Base-by-base conservation (phyloP, 2,888 invertebrate species). In the Asteroscopus sphinx region DNA sequence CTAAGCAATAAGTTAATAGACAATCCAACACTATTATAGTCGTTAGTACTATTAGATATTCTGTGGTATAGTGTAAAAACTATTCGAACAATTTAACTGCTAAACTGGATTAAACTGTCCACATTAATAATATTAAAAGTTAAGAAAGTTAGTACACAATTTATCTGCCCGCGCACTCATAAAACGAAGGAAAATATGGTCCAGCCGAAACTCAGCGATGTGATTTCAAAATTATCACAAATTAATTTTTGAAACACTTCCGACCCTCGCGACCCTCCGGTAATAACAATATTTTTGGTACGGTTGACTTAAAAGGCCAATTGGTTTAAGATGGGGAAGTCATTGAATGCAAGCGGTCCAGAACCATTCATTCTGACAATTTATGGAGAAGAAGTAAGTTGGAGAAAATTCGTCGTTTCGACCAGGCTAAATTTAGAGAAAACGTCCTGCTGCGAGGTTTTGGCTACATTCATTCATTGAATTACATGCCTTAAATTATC, bases 211-310 rank as follows among this genome's bases (percentile, higher is more conserved):
- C 30, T 42, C 46, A 8, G n/a, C 46, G 42, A 33, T 42, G 36
- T 36, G 25, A 45, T 37, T 47, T 16, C 4, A 65, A 63, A n/a
- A 58, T 49, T 28, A 45, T 51, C 32, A 39, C 45, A 42, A 51
- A 39, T 58, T 51, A 49, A 42, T 66, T 37, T 49, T 35, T 46
- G 30, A 26, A 48, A 15, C 57, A 15, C 3, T 17, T 21, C 12
- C 17, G 30, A 26, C 44, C 35, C 32, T 28, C n/a, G 8, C 8
- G 16, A 6, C 8, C 15, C 8, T 13, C 35, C 28, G 9, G 51
- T 37, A 49, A 51, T 63, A 66, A 65, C 66, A 40, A 65, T 65
- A 58, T 51, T 63, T 63, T 63, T 33, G 16, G 15, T 12, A 58
- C 46, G 37, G 17, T 58, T 49, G 59, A 66, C 51, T 66, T 46